Conservation (phyloP, 23 tunicate genomes). For the Diplosoma virens region DNA sequence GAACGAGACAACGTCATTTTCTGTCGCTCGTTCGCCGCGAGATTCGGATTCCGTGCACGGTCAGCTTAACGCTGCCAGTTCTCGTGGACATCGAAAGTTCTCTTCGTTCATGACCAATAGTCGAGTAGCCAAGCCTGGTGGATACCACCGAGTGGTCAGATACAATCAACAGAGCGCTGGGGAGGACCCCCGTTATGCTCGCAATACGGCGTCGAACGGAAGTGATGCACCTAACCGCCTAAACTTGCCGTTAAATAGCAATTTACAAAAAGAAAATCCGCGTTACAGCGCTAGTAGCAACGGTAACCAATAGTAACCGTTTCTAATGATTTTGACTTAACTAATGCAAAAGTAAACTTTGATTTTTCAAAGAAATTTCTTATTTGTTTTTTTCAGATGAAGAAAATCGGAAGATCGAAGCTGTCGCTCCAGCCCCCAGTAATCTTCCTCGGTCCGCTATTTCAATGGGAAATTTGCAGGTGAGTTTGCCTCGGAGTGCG, state of each 20-base stretch:
- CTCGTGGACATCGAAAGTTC: constrained; percentile 13
- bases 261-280: too few relatives aligned
- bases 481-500: too few relatives aligned
- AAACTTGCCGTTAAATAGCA: too few relatives aligned
- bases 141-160: not conserved
- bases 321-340: too few relatives aligned
- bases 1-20: not conserved
- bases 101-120: constrained; percentile 17
- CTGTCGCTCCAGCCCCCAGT: not conserved
- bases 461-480: constrained; percentile 70
- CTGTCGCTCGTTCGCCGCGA: not conserved
- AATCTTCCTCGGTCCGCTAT: constrained; percentile 53
- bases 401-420: too few relatives aligned
- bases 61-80: not conserved
- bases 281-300: too few relatives aligned
- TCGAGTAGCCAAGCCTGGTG: constrained; percentile 1
- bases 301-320: too few relatives aligned
- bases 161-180: not conserved
- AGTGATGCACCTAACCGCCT: too few relatives aligned
- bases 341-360: too few relatives aligned
- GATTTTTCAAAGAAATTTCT: too few relatives aligned
- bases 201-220: not conserved
- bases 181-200: too few relatives aligned
- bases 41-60: not conserved
- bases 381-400: too few relatives aligned